phyloP scores from a whole-genome alignment of 2,113 vertebrate genomes.

The Perca flavescens region DNA sequence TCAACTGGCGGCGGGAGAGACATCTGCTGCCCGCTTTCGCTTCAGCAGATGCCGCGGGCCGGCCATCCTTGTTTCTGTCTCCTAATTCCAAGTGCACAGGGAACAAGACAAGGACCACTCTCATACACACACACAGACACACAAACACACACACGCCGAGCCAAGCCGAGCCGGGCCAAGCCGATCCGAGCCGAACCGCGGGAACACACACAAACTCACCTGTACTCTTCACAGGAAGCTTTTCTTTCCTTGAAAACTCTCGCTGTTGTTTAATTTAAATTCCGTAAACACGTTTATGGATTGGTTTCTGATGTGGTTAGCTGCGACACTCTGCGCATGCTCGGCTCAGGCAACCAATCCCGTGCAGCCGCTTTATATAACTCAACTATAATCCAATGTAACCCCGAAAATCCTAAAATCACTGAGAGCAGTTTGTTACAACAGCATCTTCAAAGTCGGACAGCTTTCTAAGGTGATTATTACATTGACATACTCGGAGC shows the following conservation, averaged over 20 bases:
- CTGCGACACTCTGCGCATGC: slow-evolving; percentile 51
- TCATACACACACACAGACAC: background rate
- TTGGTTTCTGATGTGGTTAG: slow-evolving; percentile 28
- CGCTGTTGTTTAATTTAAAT: slow-evolving; percentile 3
- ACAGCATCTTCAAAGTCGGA: background rate
- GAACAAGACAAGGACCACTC: background rate
- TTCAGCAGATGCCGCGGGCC: background rate
- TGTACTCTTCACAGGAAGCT: background rate
- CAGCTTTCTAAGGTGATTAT: background rate
- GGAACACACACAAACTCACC: slow-evolving; percentile 26
- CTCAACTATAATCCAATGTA: slow-evolving; percentile 19
- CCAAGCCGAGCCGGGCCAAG: too few relatives aligned
- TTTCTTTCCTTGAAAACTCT: background rate
- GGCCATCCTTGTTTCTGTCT: background rate
- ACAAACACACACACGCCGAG: background rate
- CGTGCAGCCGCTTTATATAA: slow-evolving; percentile 40
- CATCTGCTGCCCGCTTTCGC: too few relatives aligned
- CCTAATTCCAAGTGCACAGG: background rate
- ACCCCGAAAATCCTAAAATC: background rate
- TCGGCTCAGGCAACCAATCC: slow-evolving; percentile 33
- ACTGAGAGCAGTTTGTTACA: background rate
- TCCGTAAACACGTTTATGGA: background rate
- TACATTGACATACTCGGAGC: background rate
- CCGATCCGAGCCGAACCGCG: background rate
- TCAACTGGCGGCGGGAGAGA: too few relatives aligned